Percentiles rank a stretch among this genome's conserved stretches.
These are phyloP conservation scores for Samia ricini DNA, from an alignment of 1,140 invertebrate species.

Conservation along the genomic window DNA sequence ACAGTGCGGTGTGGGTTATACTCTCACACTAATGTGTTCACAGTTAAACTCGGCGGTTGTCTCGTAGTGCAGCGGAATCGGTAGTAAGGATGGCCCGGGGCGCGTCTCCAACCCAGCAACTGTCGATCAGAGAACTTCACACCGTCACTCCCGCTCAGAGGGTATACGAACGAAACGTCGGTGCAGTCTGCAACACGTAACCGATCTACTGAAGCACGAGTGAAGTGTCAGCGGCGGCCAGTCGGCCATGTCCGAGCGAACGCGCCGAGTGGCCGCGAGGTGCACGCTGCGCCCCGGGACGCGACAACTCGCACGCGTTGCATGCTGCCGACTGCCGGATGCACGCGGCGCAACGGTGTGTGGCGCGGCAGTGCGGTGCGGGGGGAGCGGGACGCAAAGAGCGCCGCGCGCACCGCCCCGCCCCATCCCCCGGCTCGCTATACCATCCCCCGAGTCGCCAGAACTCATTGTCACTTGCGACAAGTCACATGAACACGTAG, in stretches of 20 bases:
- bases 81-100: background rate
- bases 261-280: background rate
- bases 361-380: background rate
- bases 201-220: background rate
- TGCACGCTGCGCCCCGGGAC: constrained; percentile 6
- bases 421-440: constrained; percentile 4
- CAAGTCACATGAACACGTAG: background rate
- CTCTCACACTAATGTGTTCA: too few species aligned
- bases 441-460: background rate
- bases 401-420: constrained; percentile 35
- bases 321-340: background rate
- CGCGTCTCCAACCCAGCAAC: too few species aligned
- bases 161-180: too few species aligned
- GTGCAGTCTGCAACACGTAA: background rate
- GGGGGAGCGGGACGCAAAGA: constrained; percentile 48
- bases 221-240: background rate
- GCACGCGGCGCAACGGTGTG: background rate
- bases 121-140: too few species aligned
- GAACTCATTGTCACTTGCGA: background rate
- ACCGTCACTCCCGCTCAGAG: too few species aligned
- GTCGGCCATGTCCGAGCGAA: background rate
- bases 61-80: background rate
- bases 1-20: too few species aligned
- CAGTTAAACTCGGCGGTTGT: too few species aligned
- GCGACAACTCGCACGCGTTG: background rate